Evolutionary conservation across 2,888 invertebrate genomes (phyloP).

Genomic region (Miltochrista miniata): DNA sequence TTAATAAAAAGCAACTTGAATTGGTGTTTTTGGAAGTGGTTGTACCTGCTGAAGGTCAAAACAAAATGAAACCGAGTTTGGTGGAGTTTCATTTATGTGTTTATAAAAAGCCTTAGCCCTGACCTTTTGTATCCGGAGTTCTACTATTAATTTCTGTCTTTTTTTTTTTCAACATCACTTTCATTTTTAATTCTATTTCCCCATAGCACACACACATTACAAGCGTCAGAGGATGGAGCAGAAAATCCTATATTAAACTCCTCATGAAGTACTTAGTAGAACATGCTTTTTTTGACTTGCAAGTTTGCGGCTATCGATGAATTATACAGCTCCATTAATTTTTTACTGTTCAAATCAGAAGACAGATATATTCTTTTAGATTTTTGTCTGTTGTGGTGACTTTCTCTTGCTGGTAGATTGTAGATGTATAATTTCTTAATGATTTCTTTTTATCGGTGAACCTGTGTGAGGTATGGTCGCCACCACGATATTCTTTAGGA

Average conservation of each 20-base stretch:
- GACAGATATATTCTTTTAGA: constrained; percentile 33
- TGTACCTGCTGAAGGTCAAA: constrained; percentile 41
- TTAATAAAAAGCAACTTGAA: constrained; percentile 37
- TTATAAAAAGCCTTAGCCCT: constrained; percentile 30
- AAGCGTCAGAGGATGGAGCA: constrained; percentile 35
- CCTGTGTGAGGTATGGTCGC: constrained; percentile 26
- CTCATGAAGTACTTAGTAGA: constrained; percentile 23
- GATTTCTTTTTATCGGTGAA: constrained; percentile 29
- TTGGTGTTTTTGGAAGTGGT: constrained; percentile 33
- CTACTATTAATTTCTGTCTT: constrained; percentile 1
- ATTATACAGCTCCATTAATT: constrained; percentile 32
- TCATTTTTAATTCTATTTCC: constrained; percentile 26
- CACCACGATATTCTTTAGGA: constrained; percentile 33
- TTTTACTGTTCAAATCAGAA: constrained; percentile 26
- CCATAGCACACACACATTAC: constrained; percentile 27
- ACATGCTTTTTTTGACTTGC: constrained; percentile 23
- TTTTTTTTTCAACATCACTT: constrained; percentile 11
- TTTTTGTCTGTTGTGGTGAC: constrained; percentile 38
- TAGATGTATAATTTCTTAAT: constrained; percentile 19
- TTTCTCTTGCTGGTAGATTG: constrained; percentile 37
- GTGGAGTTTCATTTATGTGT: constrained; percentile 18
- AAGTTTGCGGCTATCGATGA: constrained; percentile 19
- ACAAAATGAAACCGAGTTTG: constrained; percentile 23
- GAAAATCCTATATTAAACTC: constrained; percentile 41
- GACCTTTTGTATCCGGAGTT: constrained; percentile 30